Evolutionary conservation across 64 coral and sea anemone genomes (phyloP), one percentile per base, ranked within the genome.

Genomic region (Orbicella faveolata): DNA sequence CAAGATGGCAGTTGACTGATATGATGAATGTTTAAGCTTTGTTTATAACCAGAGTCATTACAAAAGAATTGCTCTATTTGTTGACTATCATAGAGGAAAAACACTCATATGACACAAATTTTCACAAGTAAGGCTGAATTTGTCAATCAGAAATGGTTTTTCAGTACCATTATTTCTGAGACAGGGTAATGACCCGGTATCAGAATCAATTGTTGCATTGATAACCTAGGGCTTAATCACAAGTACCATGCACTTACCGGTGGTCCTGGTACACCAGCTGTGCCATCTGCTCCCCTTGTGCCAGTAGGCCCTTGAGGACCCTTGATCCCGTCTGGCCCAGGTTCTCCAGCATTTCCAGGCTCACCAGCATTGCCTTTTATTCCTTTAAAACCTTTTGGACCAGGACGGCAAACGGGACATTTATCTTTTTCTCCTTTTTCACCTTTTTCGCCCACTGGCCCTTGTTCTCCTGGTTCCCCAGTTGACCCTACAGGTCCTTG

Each of bases 221-320:
- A 48, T 6, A 48, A 48, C 44, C 44, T 48, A 48, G 5, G 44
- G 7, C 5, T 3, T 48, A 48, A 48, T 48, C 44, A 18, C 23
- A 67, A 83, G 18, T 16, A 34, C 9, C 19, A 18, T 26, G 34
- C n/a, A 13, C 19, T 77, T 57, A 93, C 94, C 78, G 74, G 83
- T 20, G 64, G 52, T 74, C 94, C 94, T 30, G 37, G 30, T 63
- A 1, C 1, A 23, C 96, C 96, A 83, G 41, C 23, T 66, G 53
- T 39, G 0, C 95, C 95, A 87, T 79, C 61, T 25, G 63, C 59
- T 23, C 96, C 96, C 63, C 37, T 36, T 9, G 12, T 17, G 18
- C 96, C 96, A 54, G 64, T 53, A 13, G 21, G 81, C 14, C 96
- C 96, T 34, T 34, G 48, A 9, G 82, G 59, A 63, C 96, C 96